A percentile compares a stretch with the other conserved stretches of the same genome.
These are phyloP conservation scores for Takifugu flavidus DNA, from an alignment of 2,113 vertebrate genomes.

Conservation along the genomic window DNA sequence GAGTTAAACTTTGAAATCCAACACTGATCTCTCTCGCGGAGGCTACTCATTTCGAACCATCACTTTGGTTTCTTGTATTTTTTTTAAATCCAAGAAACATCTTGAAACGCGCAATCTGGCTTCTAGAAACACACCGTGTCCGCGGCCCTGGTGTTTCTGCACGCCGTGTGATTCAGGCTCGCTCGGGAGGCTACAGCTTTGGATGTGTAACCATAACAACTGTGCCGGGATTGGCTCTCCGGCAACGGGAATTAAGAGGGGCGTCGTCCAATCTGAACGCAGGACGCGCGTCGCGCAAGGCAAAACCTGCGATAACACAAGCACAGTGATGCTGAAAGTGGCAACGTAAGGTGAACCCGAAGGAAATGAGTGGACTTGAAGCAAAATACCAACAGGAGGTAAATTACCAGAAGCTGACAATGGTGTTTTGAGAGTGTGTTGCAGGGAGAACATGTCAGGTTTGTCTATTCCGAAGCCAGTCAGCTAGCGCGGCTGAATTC, in stretches of 20 bases:
- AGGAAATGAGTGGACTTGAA: conserved; percentile 71
- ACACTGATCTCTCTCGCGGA: neutral
- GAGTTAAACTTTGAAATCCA: conserved; percentile 1
- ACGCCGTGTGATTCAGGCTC: conserved; percentile 73
- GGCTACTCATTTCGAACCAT: neutral
- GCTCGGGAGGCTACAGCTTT: conserved; percentile 89
- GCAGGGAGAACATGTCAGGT: conserved; percentile 31
- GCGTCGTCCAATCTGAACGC: conserved; percentile 92
- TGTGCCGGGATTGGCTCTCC: conserved; percentile 79
- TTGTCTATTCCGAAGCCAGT: conserved; percentile 18
- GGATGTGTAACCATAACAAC: conserved; percentile 88
- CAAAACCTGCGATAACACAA: conserved; percentile 70
- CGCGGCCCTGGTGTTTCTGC: conserved; percentile 29
- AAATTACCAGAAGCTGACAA: conserved; percentile 19
- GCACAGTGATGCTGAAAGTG: conserved; percentile 87
- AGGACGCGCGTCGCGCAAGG: conserved; percentile 83
- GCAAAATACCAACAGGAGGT: conserved; percentile 34
- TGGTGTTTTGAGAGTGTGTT: conserved; percentile 9
- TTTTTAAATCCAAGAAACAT: conserved; percentile 5
- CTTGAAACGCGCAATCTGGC: conserved; percentile 5
- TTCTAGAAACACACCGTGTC: conserved; percentile 8
- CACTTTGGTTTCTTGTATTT: neutral
- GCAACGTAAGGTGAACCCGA: conserved; percentile 81
- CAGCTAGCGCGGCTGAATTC: conserved; percentile 38
- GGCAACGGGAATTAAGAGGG: conserved; percentile 70